Base-by-base conservation (phyloP, 2,888 invertebrate species). In the Trachelus troglodyta region DNA sequence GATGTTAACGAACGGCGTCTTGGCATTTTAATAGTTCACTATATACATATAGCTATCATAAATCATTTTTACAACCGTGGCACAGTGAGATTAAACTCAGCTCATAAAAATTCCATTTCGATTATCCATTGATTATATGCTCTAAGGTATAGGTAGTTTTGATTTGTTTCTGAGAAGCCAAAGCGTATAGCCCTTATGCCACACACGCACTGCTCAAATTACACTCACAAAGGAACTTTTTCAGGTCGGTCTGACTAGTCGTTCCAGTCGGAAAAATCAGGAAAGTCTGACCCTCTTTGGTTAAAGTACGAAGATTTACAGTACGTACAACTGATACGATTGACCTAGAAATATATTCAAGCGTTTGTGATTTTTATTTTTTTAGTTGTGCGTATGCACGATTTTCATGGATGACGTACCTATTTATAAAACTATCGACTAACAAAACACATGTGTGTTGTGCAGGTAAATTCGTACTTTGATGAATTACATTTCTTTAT, bases 161-260 rank as follows among this genome's bases (percentile, higher is more conserved):
- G 80, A 83, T 84, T 82, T 80, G 79, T 80, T 86, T 85, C 85
- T 85, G 34, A 79, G 85, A 85, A 86, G 77, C 68, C 78, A 15
- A 15, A 56, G 23, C 56, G 23, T 56, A 56, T 56, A 9, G 23
- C 23, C 56, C 6, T 56, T 56, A 23, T 56, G 23, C 23, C 56
- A 15, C 15, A 40, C 40, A 40, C 56, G 56, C 6, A 9, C 56
- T 56, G 23, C 15, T 56, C 56, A 56, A 56, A 56, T 56, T 56
- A 23, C 23, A 56, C 9, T 56, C 56, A 9, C 23, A 56, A 56
- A 9, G 56, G 56, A 9, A 23, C 23, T 6, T 56, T 56, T 15
- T 23, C 23, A 56, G 23, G 56, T 23, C 56, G 23, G 23, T 23
- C 56, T 9, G 56, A 56, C 23, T 56, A 6, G 6, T 56, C 23